Evolutionary conservation across 2,888 invertebrate genomes (phyloP), one percentile per base, ranked within the genome.

Genomic region (Yponomeuta malinellus): DNA sequence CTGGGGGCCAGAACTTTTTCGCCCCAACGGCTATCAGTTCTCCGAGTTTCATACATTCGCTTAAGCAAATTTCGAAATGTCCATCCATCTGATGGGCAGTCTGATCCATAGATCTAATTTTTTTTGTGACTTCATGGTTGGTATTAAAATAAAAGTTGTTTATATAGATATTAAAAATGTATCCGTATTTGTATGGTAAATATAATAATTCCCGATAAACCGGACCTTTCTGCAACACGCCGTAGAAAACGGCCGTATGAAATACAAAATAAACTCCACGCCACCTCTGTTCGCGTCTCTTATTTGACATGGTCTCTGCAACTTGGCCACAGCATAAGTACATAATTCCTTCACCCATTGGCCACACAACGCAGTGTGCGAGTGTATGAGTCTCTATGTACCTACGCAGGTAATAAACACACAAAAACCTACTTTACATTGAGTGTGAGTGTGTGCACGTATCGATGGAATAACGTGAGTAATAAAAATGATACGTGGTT

Each of bases 251-350:
- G 8, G 6, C 8, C 6, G 43, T 43, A 43, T 59, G 12, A 59
- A 59, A 59, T 74, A 75, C 78, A 79, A 79, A 66, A n/a, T 33
- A 72, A 29, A 67, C 76, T 77, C 77, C 73, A 74, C 29, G 1
- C 64, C 59, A 48, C 8, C n/a, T 33, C 68, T 76, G 72, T 76
- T 71, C 75, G 67, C 52, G 63, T 23, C 31, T n/a, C 52, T 10
- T 71, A 67, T 77, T 76, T 75, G 76, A 76, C 74, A 76, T 72
- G 73, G 71, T 73, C 71, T 70, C 73, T 74, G 74, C 70, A 74
- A 75, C 76, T 74, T 71, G 72, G 72, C 72, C 71, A 68, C 64
- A 71, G 71, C 69, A 73, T 70, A 71, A 69, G 71, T 70, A 72
- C 71, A 52, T 37, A 63, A 59, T 63, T 52, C 72, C 72, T 72